Base-by-base conservation (phyloP, 2,113 vertebrate species). In the Oncorhynchus nerka region DNA sequence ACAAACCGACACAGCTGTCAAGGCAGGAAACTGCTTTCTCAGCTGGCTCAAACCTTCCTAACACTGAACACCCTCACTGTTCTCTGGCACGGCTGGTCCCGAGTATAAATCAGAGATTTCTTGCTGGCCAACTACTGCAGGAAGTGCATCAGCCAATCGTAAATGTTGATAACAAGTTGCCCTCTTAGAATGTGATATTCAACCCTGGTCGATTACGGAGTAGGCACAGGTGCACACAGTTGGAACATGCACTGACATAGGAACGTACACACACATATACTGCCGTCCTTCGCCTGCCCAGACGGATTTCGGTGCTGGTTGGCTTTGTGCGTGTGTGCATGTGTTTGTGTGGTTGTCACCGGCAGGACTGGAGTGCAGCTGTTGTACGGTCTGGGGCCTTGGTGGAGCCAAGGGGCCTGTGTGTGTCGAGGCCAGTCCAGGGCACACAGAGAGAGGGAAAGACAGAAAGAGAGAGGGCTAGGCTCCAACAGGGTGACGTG, bases 1-100 rank as follows among this genome's bases (percentile, higher is more conserved):
- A 87, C 86, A 80, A 89, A 84, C 76, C 75, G 70, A 28, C 72
- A 68, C 84, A 87, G 84, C 88, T 90, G 87, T 77, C 72, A 34
- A 76, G 75, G 62, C 34, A 74, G 76, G 73, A 83, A 65, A 32
- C 67, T 48, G 76, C 70, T 70, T 77, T 70, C 81, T 80, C 59
- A 34, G 70, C 80, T 77, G 81, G 74, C 75, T 11, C 74, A 39
- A 64, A 65, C 70, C 71, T 76, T 69, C 51, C 39, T 45, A 45
- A 45, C 9, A 9, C 39, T 45, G 39, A 45, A 45, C 39, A 45
- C 39, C 39, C 39, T 45, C 39, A 45, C 39, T 66, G 30, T 71
- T 34, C 26, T 34, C 30, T 34, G 13, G 22, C 22, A 68, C 69
- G 70, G 76, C 82, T 70, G 72, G 79, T 74, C 77, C 59, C 72